phyloP scores from a whole-genome alignment of 2,113 vertebrate genomes.

The Limnothrissa miodon region DNA sequence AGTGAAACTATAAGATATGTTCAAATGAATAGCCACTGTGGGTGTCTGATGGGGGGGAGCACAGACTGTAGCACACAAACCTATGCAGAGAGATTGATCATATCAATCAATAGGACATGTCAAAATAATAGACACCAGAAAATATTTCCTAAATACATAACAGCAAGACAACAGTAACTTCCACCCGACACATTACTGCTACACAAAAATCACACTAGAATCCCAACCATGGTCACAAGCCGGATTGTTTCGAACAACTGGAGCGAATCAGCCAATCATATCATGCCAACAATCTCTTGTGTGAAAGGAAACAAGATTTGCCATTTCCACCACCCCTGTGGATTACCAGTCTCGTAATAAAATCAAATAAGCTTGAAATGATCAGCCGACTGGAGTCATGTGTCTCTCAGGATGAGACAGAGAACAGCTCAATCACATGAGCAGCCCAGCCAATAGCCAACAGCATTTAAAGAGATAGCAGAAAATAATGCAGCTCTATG shows the following conservation, averaged over 20 bases:
- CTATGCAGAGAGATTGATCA: no score
- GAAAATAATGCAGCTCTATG: neutral
- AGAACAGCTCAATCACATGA: neutral
- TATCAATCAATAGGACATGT: no score
- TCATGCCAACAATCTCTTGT: neutral
- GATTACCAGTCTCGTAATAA: constrained; percentile 8
- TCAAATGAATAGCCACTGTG: constrained; percentile 44
- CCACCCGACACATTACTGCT: neutral
- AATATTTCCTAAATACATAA: no score
- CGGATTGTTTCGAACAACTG: neutral
- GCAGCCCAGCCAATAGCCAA: neutral
- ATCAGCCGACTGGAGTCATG: neutral
- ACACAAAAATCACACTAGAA: neutral
- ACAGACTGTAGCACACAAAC: neutral
- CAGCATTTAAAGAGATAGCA: neutral
- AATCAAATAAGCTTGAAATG: constrained; percentile 5
- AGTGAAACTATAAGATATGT: constrained; percentile 50
- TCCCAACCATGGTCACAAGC: neutral
- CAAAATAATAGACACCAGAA: no score
- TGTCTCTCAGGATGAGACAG: constrained; percentile 1
- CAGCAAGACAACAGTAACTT: neutral
- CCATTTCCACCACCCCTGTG: neutral
- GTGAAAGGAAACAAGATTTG: neutral
- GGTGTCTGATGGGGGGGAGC: constrained; percentile 33
- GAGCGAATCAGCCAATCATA: neutral